Evolutionary conservation across 2,797 vertebrate species (phyloP).

Genomic region (Enteromius thamalakanensis): DNA sequence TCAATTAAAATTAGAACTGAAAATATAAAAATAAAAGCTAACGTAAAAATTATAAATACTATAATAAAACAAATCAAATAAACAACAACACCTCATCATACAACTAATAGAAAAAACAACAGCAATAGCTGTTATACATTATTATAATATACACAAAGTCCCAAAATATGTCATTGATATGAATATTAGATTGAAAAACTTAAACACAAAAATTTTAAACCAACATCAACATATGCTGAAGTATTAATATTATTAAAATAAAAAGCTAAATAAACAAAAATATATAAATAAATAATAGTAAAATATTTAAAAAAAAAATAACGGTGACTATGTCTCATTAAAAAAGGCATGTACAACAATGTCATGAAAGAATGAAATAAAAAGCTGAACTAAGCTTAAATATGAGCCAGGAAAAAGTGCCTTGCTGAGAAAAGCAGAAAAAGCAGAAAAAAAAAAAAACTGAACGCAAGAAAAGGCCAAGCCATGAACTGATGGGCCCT

Average conservation of each 20-base stretch:
- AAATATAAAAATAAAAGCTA: background rate
- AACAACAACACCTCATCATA: background rate
- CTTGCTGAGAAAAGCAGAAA: background rate
- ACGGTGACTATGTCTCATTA: background rate
- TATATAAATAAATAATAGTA: background rate
- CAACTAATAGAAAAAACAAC: background rate
- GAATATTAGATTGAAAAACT: background rate
- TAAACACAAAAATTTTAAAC: background rate
- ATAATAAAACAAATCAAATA: background rate
- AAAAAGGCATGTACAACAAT: background rate
- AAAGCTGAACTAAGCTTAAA: background rate
- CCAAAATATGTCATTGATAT: background rate
- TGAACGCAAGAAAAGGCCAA: constrained; percentile 11
- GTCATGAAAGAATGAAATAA: background rate
- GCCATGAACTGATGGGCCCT: background rate
- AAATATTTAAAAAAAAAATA: background rate
- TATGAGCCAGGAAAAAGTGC: background rate
- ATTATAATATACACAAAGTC: background rate
- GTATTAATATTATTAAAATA: background rate
- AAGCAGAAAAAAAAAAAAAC: background rate
- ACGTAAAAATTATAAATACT: background rate
- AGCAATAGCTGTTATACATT: background rate
- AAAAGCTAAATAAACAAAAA: background rate
- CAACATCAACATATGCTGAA: background rate
- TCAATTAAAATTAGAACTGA: background rate